These are phyloP conservation scores for Halictus ligatus DNA, from an alignment of 2,888 invertebrate species.

Conservation along the genomic window DNA sequence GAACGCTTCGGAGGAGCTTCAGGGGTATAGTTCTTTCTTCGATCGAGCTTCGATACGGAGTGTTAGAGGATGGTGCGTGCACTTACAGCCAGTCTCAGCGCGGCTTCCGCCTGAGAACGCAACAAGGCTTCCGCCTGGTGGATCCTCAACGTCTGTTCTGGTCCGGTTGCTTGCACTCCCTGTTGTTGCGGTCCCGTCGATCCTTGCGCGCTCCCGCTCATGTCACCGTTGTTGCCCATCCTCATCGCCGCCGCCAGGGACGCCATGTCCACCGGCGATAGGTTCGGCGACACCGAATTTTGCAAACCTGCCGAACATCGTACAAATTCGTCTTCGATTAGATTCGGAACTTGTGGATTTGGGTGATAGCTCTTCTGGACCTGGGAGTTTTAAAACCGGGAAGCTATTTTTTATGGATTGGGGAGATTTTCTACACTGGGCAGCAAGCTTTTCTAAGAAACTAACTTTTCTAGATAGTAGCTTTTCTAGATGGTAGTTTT, in stretches of 20 bases:
- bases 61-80: not conserved
- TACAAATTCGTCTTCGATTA: not conserved
- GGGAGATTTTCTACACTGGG: too few relatives aligned
- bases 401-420: too few relatives aligned
- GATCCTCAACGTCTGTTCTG: constrained; percentile 87
- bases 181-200: constrained; percentile 82
- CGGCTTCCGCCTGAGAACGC: constrained; percentile 94
- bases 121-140: constrained; percentile 92
- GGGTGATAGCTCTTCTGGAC: not conserved
- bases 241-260: constrained; percentile 83
- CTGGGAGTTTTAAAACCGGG: not conserved
- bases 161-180: constrained; percentile 80
- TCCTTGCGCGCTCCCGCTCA: constrained; percentile 82
- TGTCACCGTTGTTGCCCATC: constrained; percentile 85
- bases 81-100: constrained; percentile 90
- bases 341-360: not conserved
- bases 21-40: not conserved
- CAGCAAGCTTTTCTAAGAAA: too few relatives aligned
- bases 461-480: too few relatives aligned
- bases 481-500: too few relatives aligned
- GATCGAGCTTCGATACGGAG: not conserved
- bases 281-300: constrained; percentile 83
- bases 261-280: constrained; percentile 83
- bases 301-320: constrained; percentile 76
- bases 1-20: not conserved